Evolutionary conservation across 2,113 vertebrate species (phyloP).

Genomic region (Rhadina sibilatrix): DNA sequence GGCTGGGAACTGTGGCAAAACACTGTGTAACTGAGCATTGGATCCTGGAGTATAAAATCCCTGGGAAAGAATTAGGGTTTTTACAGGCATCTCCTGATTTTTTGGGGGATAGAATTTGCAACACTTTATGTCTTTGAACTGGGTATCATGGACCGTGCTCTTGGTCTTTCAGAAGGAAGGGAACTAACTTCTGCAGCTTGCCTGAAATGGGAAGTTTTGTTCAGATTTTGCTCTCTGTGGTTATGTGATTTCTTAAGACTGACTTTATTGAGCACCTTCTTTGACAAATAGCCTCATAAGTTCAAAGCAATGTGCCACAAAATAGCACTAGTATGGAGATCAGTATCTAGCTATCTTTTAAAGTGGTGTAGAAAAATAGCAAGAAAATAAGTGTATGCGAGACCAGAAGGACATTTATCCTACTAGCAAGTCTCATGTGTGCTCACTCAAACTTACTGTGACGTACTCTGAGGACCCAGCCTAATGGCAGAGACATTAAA

Average conservation of each 20-base stretch:
- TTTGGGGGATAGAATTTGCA: neutral
- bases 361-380: neutral
- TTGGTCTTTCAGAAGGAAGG: neutral
- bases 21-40: neutral
- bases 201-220: neutral
- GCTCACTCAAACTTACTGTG: neutral
- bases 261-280: neutral
- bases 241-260: neutral
- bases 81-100: neutral
- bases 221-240: neutral
- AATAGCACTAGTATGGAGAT: neutral
- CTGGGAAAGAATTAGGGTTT: neutral
- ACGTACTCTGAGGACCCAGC: neutral
- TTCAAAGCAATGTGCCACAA: neutral
- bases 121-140: neutral
- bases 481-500: constrained; percentile 21
- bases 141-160: neutral
- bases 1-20: neutral
- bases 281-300: neutral
- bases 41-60: neutral
- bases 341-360: neutral
- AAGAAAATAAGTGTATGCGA: neutral
- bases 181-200: neutral
- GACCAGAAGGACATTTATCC: constrained; percentile 9
- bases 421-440: neutral